Conservation (phyloP, 2,113 vertebrate genomes). For the Vulpes ferrilata region DNA sequence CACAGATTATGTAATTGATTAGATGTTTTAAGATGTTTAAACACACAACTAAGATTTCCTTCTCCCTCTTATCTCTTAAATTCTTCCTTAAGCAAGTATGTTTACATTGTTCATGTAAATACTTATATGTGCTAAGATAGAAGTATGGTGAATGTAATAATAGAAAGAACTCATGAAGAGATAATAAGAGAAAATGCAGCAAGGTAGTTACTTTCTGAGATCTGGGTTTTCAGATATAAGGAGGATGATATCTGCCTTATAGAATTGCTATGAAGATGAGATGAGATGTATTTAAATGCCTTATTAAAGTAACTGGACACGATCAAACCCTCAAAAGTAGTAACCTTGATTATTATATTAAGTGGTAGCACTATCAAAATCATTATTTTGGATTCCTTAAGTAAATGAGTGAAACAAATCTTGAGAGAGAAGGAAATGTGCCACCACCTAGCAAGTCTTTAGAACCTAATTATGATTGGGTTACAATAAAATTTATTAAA, state of each 20-base stretch:
- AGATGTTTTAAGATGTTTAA: neutral
- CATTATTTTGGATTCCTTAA: neutral
- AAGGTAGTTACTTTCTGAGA: conserved; percentile 34
- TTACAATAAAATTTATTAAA: conserved; percentile 14
- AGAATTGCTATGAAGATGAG: neutral
- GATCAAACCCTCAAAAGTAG: neutral
- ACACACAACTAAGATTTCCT: conserved; percentile 10
- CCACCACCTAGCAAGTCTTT: neutral
- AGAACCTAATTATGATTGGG: conserved; percentile 6
- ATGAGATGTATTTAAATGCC: neutral
- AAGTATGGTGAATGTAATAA: neutral
- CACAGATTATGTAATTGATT: conserved; percentile 2
- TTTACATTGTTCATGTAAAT: neutral
- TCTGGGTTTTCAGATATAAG: neutral
- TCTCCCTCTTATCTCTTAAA: neutral
- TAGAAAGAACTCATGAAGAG: neutral
- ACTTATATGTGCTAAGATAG: neutral
- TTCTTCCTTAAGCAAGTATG: neutral
- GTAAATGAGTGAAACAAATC: conserved; percentile 27
- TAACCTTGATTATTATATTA: neutral
- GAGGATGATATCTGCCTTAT: neutral
- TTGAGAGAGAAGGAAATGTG: neutral
- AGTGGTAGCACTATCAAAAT: neutral
- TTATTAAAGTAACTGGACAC: neutral
- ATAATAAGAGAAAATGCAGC: neutral